Evolutionary conservation across 2,888 invertebrate genomes (phyloP).

Genomic region (Lasioglossum oenotherae): DNA sequence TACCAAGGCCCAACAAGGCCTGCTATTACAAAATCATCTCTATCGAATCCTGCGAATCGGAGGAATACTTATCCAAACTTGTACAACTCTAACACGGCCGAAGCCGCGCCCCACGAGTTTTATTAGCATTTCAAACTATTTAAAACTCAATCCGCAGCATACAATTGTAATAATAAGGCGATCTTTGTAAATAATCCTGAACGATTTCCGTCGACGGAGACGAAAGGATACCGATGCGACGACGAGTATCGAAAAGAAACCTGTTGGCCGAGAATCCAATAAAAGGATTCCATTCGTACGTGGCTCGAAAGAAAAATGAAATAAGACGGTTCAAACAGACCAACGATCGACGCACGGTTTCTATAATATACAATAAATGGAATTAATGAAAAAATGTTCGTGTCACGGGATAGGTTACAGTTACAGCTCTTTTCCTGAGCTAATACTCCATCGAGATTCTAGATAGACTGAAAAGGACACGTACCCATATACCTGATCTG

Average conservation of each 20-base stretch:
- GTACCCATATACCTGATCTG: neutral
- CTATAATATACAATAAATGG: neutral
- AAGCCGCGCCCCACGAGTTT: neutral
- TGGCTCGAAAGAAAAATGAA: constrained; percentile 48
- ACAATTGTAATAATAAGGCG: neutral
- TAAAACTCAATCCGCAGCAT: neutral
- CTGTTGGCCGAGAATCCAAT: constrained; percentile 59
- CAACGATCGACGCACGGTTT: neutral
- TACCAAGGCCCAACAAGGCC: neutral
- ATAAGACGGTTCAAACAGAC: constrained; percentile 25
- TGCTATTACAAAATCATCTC: neutral
- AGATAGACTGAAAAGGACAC: neutral
- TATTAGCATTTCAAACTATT: constrained; percentile 4
- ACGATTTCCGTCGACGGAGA: neutral
- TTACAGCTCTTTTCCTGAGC: neutral
- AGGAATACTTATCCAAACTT: neutral
- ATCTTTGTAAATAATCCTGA: neutral
- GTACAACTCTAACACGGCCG: neutral
- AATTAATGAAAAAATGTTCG: neutral
- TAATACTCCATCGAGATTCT: neutral
- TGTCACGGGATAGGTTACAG: no score
- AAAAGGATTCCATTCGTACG: constrained; percentile 44
- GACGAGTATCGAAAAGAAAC: constrained; percentile 44
- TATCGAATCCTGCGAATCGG: neutral
- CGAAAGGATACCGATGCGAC: neutral